Percentiles rank a stretch among this genome's conserved stretches.
Evolutionary conservation across 1,140 invertebrate species (phyloP).

Genomic region (Nymphalis io): DNA sequence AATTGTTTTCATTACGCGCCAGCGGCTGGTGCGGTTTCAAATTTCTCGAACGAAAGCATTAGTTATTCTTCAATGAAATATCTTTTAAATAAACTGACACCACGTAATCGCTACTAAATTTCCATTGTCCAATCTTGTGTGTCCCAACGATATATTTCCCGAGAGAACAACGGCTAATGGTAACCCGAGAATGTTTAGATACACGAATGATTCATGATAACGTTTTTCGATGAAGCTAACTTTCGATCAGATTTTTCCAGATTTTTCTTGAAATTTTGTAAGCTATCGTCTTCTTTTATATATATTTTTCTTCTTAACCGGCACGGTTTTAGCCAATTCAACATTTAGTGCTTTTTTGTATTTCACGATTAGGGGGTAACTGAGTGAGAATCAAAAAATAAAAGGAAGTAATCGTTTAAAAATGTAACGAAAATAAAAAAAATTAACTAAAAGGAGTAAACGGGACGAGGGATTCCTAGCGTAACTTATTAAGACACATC

Average conservation of each 20-base stretch:
- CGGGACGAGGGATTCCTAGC: slow-evolving; percentile 71
- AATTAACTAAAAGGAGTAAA: slow-evolving; percentile 57
- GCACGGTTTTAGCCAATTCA: slow-evolving; percentile 58
- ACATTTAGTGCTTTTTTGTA: slow-evolving; percentile 38
- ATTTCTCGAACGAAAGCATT: slow-evolving; percentile 69
- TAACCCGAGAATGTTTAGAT: slow-evolving; percentile 73
- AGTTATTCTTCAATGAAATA: slow-evolving; percentile 70
- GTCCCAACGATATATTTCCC: slow-evolving; percentile 65
- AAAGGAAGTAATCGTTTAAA: slow-evolving; percentile 41
- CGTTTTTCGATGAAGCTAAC: slow-evolving; percentile 52
- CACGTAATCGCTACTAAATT: slow-evolving; percentile 70
- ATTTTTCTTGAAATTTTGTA: slow-evolving; percentile 43
- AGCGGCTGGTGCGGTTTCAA: slow-evolving; percentile 53
- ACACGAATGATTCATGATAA: slow-evolving; percentile 72
- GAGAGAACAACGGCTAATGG: slow-evolving; percentile 69
- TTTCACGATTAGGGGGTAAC: slow-evolving; percentile 36
- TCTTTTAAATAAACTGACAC: slow-evolving; percentile 67
- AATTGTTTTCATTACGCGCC: slow-evolving; percentile 43
- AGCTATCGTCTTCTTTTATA: slow-evolving; percentile 47
- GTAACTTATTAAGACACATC: slow-evolving; percentile 71
- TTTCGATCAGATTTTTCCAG: slow-evolving; percentile 44
- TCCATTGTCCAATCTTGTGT: slow-evolving; percentile 73
- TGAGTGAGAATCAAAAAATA: slow-evolving; percentile 42
- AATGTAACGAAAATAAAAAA: slow-evolving; percentile 52
- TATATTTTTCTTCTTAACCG: slow-evolving; percentile 32